Conservation (phyloP, 2,113 vertebrate genomes). For the Cygnus buccinator region DNA sequence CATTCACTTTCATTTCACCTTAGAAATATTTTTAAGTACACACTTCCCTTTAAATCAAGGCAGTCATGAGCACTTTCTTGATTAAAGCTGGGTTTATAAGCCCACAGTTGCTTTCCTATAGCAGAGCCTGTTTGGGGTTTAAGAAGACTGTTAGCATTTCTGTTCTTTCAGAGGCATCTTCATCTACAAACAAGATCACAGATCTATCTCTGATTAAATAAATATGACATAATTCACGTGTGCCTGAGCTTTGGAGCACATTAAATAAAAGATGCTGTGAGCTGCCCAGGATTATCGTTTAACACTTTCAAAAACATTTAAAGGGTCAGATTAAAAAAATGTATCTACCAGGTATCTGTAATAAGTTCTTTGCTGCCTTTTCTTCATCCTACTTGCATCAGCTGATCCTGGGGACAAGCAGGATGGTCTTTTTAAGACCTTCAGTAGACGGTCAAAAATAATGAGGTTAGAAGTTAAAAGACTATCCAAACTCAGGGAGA, state of each 20-base stretch:
- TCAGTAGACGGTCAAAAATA: neutral
- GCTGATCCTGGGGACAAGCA: neutral
- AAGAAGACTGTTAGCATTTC: neutral
- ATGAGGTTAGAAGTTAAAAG: neutral
- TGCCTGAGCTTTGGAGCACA: neutral
- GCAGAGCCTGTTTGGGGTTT: rapidly evolving
- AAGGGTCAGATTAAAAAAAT: neutral
- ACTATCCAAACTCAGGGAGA: neutral
- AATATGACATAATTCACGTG: neutral
- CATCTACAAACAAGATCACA: neutral
- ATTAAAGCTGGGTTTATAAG: neutral
- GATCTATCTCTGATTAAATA: neutral
- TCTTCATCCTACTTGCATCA: neutral
- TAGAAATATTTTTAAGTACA: neutral
- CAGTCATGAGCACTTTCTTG: neutral
- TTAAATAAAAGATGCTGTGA: neutral
- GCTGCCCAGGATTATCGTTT: neutral
- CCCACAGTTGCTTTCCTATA: neutral
- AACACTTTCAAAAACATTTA: neutral
- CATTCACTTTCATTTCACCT: neutral
- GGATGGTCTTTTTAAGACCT: neutral
- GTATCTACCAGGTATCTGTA: neutral
- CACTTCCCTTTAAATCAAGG: neutral
- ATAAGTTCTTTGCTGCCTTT: neutral
- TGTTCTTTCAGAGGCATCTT: neutral